These are phyloP conservation scores for Diabrotica virgifera DNA, from an alignment of 1,140 invertebrate genomes.

Conservation along the genomic window DNA sequence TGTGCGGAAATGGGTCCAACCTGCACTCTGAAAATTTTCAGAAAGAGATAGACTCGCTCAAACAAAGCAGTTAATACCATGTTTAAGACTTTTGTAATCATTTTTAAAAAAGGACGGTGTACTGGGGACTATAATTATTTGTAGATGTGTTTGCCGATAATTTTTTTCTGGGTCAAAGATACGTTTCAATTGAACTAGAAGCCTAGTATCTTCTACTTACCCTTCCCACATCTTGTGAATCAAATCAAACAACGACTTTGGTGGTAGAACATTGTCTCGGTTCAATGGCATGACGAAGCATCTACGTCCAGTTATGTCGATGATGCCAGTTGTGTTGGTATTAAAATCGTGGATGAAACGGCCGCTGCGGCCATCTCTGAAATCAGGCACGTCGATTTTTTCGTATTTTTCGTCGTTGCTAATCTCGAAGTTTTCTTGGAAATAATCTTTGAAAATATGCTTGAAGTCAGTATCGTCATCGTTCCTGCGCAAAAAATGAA, in stretches of 20 bases:
- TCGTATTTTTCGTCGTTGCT: conserved; percentile 67
- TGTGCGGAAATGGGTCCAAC: no score
- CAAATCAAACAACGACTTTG: conserved; percentile 72
- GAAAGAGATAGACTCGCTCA: no score
- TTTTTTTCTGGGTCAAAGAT: no score
- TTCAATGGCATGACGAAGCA: conserved; percentile 91
- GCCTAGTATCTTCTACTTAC: conserved; percentile 2
- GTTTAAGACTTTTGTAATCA: no score
- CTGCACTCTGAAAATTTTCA: no score
- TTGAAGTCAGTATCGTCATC: conserved; percentile 44
- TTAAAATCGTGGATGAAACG: conserved; percentile 89
- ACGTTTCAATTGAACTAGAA: no score
- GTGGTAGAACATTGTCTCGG: conserved; percentile 70
- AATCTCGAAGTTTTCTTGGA: conserved; percentile 76
- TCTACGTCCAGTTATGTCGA: conserved; percentile 70
- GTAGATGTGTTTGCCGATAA: no score
- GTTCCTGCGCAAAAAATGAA: conserved; percentile 16
- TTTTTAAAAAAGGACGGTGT: no score
- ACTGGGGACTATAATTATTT: no score
- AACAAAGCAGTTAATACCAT: no score
- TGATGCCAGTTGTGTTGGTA: conserved; percentile 79
- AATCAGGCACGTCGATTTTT: conserved; percentile 77
- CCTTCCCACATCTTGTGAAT: conserved; percentile 77
- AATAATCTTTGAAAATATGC: conserved; percentile 50
- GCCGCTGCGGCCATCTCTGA: conserved; percentile 70